Base-by-base conservation (phyloP, 2,888 invertebrate genomes). In the Cremastinae sp. region DNA sequence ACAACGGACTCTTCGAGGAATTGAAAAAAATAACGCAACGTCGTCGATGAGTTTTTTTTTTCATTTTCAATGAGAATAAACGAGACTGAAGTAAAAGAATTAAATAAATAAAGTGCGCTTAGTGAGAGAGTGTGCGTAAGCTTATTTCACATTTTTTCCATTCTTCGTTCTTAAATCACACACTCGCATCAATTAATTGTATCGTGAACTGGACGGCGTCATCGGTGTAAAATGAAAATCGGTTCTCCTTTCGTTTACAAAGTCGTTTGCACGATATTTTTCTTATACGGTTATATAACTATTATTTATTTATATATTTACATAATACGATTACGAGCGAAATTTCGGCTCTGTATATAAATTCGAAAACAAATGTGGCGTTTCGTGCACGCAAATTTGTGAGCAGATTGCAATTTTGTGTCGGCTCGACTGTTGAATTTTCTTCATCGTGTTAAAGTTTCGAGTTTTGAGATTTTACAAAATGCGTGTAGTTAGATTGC, bases 151-250 rank as follows among this genome's bases (percentile, higher is more conserved):
- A 28, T 28, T 28, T 28, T 28, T 28, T 28, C n/a, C 28, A 28
- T 28, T 28, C 5, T 49, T 56, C 20, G 10, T 43, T 66, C 18
- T 41, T 22, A 43, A 35, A 37, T 18, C 43, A 55, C 12, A 53
- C 22, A 12, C 20, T 22, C 43, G 20, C 41, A 41, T n/a, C 43
- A 22, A 18, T 65, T 73, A 37, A 59, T 65, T 47, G 39, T 59
- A 74, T 51, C 43, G 49, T 74, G 69, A 74, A 69, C 62, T 74
- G 74, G 74, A 74, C 74, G 74, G 74, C 74, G 74, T 74, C 69
- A 16, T 70, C 45, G 69, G 64, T 74, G 69, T 70, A 62, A 56
- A 69, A 61, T 68, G 41, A 64, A 64, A 55, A 55, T 55, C 20
- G 14, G 10, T 69, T 65, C 69, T 20, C 35, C 43, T 64, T 55